Evolutionary conservation across 2,888 invertebrate species (phyloP).

Genomic region (Balanococcus diminutus): DNA sequence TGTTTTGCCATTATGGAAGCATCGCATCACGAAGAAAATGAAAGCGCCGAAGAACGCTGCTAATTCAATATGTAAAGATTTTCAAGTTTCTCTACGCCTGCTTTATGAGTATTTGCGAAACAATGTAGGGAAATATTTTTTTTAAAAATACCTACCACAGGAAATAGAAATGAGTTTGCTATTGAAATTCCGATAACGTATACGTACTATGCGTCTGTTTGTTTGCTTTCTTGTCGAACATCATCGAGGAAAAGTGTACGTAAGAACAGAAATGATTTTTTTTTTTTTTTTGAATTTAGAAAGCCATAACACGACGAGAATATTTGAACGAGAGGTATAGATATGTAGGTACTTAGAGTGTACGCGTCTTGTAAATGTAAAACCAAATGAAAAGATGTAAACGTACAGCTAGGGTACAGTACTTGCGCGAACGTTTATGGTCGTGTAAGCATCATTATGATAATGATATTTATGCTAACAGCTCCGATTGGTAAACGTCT

Average conservation of each 20-base stretch:
- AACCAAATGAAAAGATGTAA: slow-evolving; percentile 6
- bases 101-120: slow-evolving; percentile 9
- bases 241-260: neutral
- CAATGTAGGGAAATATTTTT: neutral
- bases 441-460: slow-evolving; percentile 35
- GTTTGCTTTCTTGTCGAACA: slow-evolving; percentile 23
- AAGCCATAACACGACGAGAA: slow-evolving; percentile 22
- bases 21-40: neutral
- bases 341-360: slow-evolving; percentile 10
- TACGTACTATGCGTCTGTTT: neutral
- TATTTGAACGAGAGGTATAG: slow-evolving; percentile 23
- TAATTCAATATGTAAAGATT: slow-evolving; percentile 26
- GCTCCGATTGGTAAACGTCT: slow-evolving; percentile 31
- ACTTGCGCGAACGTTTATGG: slow-evolving; percentile 34
- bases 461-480: slow-evolving; percentile 38
- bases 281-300: slow-evolving; percentile 15
- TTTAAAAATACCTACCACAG: neutral
- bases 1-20: neutral
- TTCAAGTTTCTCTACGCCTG: neutral
- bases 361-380: slow-evolving; percentile 14
- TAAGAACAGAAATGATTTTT: neutral
- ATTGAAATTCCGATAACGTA: slow-evolving; percentile 18
- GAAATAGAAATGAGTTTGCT: neutral
- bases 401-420: slow-evolving; percentile 3
- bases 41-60: neutral